phyloP scores from a whole-genome alignment of 2,888 invertebrate species.

The Cheilosia variabilis region DNA sequence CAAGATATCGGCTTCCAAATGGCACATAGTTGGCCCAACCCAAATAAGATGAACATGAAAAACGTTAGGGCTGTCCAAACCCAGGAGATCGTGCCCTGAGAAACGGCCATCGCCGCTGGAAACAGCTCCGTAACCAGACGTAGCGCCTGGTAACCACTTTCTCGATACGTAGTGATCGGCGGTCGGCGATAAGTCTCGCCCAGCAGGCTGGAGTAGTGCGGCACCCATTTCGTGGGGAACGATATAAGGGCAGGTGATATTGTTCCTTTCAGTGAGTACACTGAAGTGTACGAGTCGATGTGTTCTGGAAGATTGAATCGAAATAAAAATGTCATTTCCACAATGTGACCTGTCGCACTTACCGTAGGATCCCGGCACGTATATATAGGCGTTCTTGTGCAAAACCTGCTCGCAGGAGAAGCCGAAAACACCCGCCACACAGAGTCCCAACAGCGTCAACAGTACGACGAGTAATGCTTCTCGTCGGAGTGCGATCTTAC shows the following conservation, averaged over 20 bases:
- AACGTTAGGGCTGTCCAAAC: conserved; percentile 95
- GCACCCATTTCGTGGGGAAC: conserved; percentile 82
- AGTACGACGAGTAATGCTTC: conserved; percentile 89
- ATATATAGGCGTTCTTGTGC: conserved; percentile 89
- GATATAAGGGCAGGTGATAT: conserved; percentile 86
- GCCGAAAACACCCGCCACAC: conserved; percentile 91
- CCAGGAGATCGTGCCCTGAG: conserved; percentile 90
- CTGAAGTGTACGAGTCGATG: conserved; percentile 88
- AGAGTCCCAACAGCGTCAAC: conserved; percentile 89
- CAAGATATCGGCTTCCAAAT: conserved; percentile 96
- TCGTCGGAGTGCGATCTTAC: conserved; percentile 82
- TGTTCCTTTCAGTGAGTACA: conserved; percentile 86
- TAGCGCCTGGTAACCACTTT: conserved; percentile 93
- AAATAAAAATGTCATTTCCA: background rate
- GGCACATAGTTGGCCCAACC: conserved; percentile 93
- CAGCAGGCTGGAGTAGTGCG: conserved; percentile 82
- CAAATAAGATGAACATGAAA: conserved; percentile 92
- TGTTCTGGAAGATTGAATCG: conserved; percentile 86
- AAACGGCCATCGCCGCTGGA: conserved; percentile 91
- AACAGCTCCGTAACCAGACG: conserved; percentile 95
- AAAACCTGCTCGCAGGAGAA: conserved; percentile 92
- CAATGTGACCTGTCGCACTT: background rate
- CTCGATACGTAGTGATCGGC: conserved; percentile 81
- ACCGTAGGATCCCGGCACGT: conserved; percentile 94
- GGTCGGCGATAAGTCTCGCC: conserved; percentile 82